A percentile compares a stretch with the other conserved stretches of the same genome.
These are phyloP conservation scores for Crotalus tigris DNA, from an alignment of 2,113 vertebrate genomes.

Conservation along the genomic window DNA sequence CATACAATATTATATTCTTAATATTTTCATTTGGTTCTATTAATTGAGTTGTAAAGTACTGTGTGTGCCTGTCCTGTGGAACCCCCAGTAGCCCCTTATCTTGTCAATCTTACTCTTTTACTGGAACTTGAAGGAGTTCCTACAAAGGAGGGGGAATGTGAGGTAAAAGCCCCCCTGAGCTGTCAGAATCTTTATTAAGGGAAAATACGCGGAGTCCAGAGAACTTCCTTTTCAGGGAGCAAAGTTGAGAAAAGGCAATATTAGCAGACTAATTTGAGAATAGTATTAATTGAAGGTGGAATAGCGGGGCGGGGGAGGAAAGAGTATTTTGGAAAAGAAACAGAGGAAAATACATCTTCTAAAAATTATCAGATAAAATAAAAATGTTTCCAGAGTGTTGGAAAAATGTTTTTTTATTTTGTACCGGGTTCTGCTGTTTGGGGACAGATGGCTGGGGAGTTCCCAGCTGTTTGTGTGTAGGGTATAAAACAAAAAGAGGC, in stretches of 20 bases:
- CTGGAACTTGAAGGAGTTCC: too few species aligned
- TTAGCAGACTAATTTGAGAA: neutral
- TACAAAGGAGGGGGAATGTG: neutral
- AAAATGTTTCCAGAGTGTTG: neutral
- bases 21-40: neutral
- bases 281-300: neutral
- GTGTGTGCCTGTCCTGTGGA: neutral
- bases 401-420: neutral
- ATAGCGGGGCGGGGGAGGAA: neutral
- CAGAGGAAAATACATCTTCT: neutral
- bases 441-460: too few species aligned
- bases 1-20: neutral
- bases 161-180: neutral
- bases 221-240: neutral
- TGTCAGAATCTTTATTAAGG: neutral
- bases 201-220: neutral
- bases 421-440: too few species aligned
- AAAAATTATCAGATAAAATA: neutral
- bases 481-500: too few species aligned
- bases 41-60: neutral
- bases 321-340: neutral
- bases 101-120: neutral
- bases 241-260: neutral
- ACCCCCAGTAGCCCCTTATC: fast-evolving
- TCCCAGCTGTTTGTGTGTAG: too few species aligned